Conservation (phyloP, 2,888 invertebrate genomes). For the Automeris io region DNA sequence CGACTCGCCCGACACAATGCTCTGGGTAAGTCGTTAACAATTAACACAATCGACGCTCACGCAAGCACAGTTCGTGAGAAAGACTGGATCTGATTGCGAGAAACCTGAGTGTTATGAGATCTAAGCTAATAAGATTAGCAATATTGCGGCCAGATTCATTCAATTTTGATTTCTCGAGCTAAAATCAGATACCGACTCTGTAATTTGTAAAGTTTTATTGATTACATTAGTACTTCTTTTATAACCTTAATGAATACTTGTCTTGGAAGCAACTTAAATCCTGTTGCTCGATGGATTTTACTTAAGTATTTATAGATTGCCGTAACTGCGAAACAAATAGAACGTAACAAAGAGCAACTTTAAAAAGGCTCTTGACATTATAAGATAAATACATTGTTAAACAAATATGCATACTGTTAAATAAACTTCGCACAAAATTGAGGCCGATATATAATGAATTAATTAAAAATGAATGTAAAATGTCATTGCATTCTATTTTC, state of each 20-base stretch:
- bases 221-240: too few relatives aligned
- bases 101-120: background rate
- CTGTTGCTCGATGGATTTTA: too few relatives aligned
- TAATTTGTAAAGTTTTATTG: too few relatives aligned
- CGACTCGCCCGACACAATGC: conserved; percentile 43
- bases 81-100: background rate
- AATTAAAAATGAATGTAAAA: background rate
- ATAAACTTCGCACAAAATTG: background rate
- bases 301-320: too few relatives aligned
- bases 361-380: conserved; percentile 1
- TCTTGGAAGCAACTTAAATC: too few relatives aligned
- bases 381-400: background rate
- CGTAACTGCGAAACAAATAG: too few relatives aligned
- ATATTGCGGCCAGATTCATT: too few relatives aligned
- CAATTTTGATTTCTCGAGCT: too few relatives aligned
- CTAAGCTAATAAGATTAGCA: background rate
- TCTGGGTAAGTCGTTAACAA: conserved; percentile 54
- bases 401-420: background rate
- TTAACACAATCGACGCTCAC: conserved; percentile 32
- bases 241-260: too few relatives aligned
- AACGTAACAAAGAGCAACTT: too few relatives aligned
- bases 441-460: background rate
- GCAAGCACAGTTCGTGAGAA: conserved; percentile 23
- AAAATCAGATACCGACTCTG: too few relatives aligned
- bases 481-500: background rate